A percentile compares a stretch with the other conserved stretches of the same genome.
phyloP scores from a whole-genome alignment of 2,113 vertebrate genomes.

The Acrocephalus arundinaceus region DNA sequence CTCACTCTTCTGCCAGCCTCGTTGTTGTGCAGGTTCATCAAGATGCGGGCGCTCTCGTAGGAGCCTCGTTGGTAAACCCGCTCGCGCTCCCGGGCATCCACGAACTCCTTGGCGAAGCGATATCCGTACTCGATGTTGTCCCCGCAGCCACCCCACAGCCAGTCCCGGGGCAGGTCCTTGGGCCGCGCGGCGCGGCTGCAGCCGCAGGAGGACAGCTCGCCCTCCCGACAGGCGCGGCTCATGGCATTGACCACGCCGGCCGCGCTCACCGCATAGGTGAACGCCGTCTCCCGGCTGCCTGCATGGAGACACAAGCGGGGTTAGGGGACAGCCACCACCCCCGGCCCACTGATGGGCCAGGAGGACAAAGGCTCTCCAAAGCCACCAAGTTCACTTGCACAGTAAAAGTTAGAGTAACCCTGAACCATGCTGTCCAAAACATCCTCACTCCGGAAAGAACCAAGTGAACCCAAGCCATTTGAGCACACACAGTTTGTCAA shows the following conservation, averaged over 20 bases:
- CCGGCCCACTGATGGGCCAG: fast-evolving
- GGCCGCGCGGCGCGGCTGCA: constrained; percentile 92
- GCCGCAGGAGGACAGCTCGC: constrained; percentile 95
- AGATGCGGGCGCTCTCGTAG: constrained; percentile 85
- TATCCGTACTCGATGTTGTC: constrained; percentile 97
- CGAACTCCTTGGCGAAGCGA: constrained; percentile 96
- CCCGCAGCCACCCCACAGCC: constrained; percentile 98
- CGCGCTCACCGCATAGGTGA: constrained; percentile 94
- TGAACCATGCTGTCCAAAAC: neutral
- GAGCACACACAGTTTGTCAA: neutral
- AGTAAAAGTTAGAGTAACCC: neutral
- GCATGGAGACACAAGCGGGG: neutral
- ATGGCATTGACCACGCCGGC: constrained; percentile 96
- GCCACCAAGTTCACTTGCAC: fast-evolving
- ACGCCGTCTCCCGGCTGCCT: constrained; percentile 97
- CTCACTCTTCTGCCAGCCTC: constrained; percentile 94
- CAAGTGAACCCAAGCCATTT: neutral
- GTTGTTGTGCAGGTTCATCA: constrained; percentile 98
- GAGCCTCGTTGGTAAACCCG: constrained; percentile 90
- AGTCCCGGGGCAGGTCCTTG: constrained; percentile 94
- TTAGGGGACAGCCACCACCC: neutral
- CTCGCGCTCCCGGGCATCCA: constrained; percentile 94
- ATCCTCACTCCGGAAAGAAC: neutral
- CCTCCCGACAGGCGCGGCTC: constrained; percentile 94
- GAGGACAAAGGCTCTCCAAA: neutral